These are phyloP conservation scores for Lamproptera curius DNA, from an alignment of 2,888 invertebrate genomes.

Conservation along the genomic window DNA sequence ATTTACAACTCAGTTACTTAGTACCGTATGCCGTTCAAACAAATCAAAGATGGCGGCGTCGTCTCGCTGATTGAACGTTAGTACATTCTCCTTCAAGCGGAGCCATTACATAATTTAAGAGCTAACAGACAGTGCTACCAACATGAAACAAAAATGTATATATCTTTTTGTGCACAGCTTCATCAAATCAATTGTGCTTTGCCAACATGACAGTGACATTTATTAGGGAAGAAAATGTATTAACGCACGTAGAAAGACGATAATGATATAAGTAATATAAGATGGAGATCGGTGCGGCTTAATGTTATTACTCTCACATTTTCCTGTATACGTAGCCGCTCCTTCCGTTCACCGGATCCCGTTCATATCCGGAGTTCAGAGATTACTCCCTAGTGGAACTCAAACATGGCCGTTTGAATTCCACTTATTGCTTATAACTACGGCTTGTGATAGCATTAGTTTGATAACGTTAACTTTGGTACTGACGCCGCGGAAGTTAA, in stretches of 20 bases:
- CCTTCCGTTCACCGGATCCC: slow-evolving; percentile 3
- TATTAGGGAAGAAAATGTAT: too few species aligned
- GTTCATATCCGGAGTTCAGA: slow-evolving; percentile 5
- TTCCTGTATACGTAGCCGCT: neutral
- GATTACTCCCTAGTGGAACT: neutral
- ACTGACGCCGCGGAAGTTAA: neutral
- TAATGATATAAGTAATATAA: too few species aligned
- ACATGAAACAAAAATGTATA: neutral
- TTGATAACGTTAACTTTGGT: neutral
- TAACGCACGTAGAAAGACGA: too few species aligned
- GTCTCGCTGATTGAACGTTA: slow-evolving; percentile 12
- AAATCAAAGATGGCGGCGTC: slow-evolving; percentile 15
- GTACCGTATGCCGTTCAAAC: slow-evolving; percentile 1
- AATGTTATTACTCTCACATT: slow-evolving; percentile 2
- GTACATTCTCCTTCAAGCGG: neutral
- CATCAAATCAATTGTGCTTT: neutral
- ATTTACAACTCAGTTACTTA: neutral
- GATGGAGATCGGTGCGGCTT: neutral
- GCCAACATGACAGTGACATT: too few species aligned
- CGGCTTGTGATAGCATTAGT: neutral
- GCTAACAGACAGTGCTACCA: neutral
- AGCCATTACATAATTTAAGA: slow-evolving; percentile 6
- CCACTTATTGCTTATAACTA: neutral
- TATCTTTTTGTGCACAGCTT: neutral
- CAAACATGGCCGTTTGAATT: neutral